phyloP scores from a whole-genome alignment of 2,113 vertebrate genomes.

The Otus sunia region DNA sequence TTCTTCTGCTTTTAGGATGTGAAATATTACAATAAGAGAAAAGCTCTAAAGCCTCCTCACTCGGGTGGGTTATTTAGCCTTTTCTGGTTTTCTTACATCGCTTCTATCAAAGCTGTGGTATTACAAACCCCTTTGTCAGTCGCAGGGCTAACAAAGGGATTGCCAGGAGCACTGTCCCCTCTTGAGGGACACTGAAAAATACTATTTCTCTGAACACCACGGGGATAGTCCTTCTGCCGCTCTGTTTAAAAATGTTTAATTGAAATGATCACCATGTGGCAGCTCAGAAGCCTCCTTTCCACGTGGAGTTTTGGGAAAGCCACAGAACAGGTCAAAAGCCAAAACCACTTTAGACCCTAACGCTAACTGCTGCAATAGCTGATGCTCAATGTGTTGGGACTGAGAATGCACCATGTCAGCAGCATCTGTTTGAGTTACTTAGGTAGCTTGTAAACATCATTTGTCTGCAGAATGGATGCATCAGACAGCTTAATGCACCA shows the following conservation, averaged over 20 bases:
- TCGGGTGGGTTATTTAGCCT: not conserved
- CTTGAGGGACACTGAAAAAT: not conserved
- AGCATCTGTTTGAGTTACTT: not conserved
- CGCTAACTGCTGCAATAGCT: not conserved
- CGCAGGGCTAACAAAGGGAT: not conserved
- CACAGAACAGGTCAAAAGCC: not conserved
- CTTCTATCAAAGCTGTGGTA: not conserved
- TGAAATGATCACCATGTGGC: not conserved
- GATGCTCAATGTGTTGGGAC: not conserved
- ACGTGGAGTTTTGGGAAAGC: not conserved
- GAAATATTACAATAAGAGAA: not conserved
- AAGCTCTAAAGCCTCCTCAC: not conserved
- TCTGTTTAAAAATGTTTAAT: constrained; percentile 28
- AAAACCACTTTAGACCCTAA: not conserved
- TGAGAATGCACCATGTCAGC: not conserved
- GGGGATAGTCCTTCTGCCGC: constrained; percentile 3
- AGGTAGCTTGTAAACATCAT: not conserved
- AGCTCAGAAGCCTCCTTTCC: not conserved
- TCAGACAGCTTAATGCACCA: not conserved
- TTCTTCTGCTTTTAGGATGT: not conserved
- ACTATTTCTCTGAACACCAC: not conserved
- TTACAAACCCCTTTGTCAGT: not conserved
- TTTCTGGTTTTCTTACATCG: not conserved
- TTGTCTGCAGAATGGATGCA: not conserved
- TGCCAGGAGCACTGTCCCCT: not conserved